phyloP scores from a whole-genome alignment of 2,888 invertebrate species.

The Myopa tessellatipennis region DNA sequence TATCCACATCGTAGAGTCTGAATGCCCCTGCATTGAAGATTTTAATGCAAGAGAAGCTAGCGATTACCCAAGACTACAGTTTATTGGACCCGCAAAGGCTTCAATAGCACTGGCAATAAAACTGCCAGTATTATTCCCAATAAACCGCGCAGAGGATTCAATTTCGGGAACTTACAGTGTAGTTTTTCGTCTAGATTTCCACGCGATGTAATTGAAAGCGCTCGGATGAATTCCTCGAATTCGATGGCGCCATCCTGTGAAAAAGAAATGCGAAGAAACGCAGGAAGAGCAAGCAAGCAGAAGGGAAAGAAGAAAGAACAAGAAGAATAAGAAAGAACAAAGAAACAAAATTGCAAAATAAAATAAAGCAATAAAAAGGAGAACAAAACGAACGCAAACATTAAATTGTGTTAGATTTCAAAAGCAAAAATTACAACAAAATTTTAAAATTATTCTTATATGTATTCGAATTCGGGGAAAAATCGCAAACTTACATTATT shows the following conservation, averaged over 20 bases:
- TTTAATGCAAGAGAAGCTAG: too few species aligned
- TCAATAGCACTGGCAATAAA: neutral
- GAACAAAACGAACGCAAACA: neutral
- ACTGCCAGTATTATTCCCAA: neutral
- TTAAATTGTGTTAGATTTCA: too few species aligned
- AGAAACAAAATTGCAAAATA: neutral
- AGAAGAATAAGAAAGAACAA: slow-evolving; percentile 5
- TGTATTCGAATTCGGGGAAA: neutral
- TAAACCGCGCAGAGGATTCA: neutral
- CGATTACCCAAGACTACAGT: neutral
- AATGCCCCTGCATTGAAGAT: slow-evolving; percentile 82
- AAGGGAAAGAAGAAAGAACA: neutral
- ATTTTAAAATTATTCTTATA: too few species aligned
- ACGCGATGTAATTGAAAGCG: slow-evolving; percentile 95
- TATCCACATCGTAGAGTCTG: slow-evolving; percentile 92
- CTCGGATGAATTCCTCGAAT: slow-evolving; percentile 97
- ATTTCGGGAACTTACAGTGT: slow-evolving; percentile 81
- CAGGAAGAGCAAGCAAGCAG: neutral
- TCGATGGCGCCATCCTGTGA: slow-evolving; percentile 95
- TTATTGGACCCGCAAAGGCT: too few species aligned
- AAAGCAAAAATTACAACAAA: too few species aligned
- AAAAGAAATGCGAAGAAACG: neutral
- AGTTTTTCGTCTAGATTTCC: slow-evolving; percentile 97
- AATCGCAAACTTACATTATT: slow-evolving; percentile 85
- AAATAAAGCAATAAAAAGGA: neutral